A percentile compares a stretch with the other conserved stretches of the same genome.
phyloP scores from a whole-genome alignment of 2,113 vertebrate species.

The Nesoenas mayeri region DNA sequence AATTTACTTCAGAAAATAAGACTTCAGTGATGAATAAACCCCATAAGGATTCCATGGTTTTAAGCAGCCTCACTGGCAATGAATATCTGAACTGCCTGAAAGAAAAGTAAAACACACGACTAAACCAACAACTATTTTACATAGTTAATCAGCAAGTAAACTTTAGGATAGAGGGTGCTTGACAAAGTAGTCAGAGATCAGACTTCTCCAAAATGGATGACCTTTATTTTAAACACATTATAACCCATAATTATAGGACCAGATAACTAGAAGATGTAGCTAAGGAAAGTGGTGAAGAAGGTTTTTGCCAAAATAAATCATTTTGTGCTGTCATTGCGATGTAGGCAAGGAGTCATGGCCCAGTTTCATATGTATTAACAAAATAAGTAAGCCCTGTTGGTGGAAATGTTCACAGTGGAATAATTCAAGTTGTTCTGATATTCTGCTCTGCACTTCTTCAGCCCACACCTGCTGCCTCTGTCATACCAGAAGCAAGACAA shows the following conservation, averaged over 20 bases:
- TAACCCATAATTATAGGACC: background rate
- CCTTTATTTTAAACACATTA: conserved; percentile 5
- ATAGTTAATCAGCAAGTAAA: conserved; percentile 9
- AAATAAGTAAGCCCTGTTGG: background rate
- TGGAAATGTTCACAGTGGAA: background rate
- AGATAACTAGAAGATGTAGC: background rate
- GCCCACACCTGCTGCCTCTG: background rate
- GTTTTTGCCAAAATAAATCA: background rate
- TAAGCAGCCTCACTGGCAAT: conserved; percentile 44
- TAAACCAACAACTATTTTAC: conserved; percentile 56
- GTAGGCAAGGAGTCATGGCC: background rate
- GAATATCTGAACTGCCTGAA: conserved; percentile 44
- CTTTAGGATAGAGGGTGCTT: conserved; percentile 32
- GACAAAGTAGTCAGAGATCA: background rate
- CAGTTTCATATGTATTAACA: background rate
- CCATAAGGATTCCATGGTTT: conserved; percentile 58
- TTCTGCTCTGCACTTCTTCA: background rate
- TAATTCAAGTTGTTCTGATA: background rate
- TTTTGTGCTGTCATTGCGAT: background rate
- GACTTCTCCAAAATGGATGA: conserved; percentile 6
- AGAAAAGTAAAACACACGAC: conserved; percentile 25
- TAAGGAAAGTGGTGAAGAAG: background rate
- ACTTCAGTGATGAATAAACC: conserved; percentile 66
- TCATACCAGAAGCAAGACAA: background rate
- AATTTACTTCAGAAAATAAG: conserved; percentile 76